Evolutionary conservation across 1,140 invertebrate genomes (phyloP).

Genomic region (Drosophila arizonae): DNA sequence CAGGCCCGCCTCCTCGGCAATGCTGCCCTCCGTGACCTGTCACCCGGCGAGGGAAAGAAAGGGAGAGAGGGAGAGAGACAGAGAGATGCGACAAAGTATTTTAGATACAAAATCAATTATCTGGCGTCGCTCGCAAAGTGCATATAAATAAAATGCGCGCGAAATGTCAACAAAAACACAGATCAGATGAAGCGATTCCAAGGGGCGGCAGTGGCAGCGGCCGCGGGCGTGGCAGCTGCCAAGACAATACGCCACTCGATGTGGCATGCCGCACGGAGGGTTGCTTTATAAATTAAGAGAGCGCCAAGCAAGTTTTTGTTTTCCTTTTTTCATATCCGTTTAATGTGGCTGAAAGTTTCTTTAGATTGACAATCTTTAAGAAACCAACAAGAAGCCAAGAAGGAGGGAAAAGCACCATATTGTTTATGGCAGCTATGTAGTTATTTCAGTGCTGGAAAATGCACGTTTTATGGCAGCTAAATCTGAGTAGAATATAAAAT

Average conservation of each 20-base stretch:
- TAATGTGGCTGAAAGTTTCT: constrained; percentile 26
- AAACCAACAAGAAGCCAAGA: too few species aligned
- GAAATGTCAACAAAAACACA: constrained; percentile 74
- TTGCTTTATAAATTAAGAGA: constrained; percentile 28
- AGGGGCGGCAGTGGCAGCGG: background rate
- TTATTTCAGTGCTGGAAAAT: too few species aligned
- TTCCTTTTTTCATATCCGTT: constrained; percentile 30
- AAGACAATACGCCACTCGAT: constrained; percentile 11
- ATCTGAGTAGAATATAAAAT: too few species aligned
- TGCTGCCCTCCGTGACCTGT: constrained; percentile 90
- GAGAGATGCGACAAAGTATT: constrained; percentile 26
- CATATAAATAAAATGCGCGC: constrained; percentile 78
- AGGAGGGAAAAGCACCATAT: too few species aligned
- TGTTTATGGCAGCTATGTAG: too few species aligned
- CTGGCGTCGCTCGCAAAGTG: constrained; percentile 66
- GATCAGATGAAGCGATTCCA: background rate
- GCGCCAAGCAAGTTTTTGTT: too few species aligned
- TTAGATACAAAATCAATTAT: constrained; percentile 47
- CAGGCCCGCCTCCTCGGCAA: constrained; percentile 92
- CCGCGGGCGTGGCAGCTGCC: constrained; percentile 8
- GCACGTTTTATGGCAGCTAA: too few species aligned
- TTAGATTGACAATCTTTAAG: too few species aligned
- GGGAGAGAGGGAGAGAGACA: constrained; percentile 22
- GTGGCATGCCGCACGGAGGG: constrained; percentile 28
- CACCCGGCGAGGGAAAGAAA: constrained; percentile 15